These are phyloP conservation scores for Melanostoma mellinum DNA, from an alignment of 2,888 invertebrate genomes.

Conservation along the genomic window DNA sequence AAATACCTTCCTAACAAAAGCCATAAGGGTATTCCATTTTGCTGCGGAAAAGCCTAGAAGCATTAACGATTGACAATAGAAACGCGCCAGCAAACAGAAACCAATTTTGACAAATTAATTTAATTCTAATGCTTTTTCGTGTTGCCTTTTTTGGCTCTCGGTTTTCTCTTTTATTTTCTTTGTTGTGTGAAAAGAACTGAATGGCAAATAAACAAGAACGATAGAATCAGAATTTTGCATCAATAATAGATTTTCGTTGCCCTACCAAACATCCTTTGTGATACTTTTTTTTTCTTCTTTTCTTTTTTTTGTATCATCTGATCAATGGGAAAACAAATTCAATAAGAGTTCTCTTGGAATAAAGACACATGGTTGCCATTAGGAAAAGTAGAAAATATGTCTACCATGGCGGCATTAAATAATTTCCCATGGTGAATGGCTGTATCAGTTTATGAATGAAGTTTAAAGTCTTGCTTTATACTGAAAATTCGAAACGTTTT, in stretches of 20 bases:
- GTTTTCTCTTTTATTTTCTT: slow-evolving; percentile 25
- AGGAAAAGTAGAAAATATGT: slow-evolving; percentile 10
- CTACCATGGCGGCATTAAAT: slow-evolving; percentile 1
- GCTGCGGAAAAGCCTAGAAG: slow-evolving; percentile 28
- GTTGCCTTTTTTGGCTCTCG: slow-evolving; percentile 39
- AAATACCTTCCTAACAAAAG: slow-evolving; percentile 5
- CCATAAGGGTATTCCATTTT: slow-evolving; percentile 26
- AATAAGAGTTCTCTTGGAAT: slow-evolving; percentile 40
- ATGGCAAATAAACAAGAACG: slow-evolving; percentile 47
- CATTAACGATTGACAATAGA: slow-evolving; percentile 56
- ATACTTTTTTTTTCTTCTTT: neutral
- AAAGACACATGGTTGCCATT: slow-evolving; percentile 28
- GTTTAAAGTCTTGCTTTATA: too few species aligned
- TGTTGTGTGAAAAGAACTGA: slow-evolving; percentile 42
- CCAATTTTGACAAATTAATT: slow-evolving; percentile 67
- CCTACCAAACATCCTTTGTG: slow-evolving; percentile 52
- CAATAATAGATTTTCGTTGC: slow-evolving; percentile 65
- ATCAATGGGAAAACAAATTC: slow-evolving; percentile 56
- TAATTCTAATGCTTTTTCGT: slow-evolving; percentile 50
- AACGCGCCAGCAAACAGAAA: slow-evolving; percentile 57
- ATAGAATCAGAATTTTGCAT: slow-evolving; percentile 49
- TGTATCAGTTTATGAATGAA: neutral
- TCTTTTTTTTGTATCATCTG: slow-evolving; percentile 48
- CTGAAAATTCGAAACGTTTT: too few species aligned
- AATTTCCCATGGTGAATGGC: neutral